Evolutionary conservation across 92 coral and sea anemone species (phyloP), one percentile per base, ranked within the genome.

Genomic region (Paragorgia papillata): DNA sequence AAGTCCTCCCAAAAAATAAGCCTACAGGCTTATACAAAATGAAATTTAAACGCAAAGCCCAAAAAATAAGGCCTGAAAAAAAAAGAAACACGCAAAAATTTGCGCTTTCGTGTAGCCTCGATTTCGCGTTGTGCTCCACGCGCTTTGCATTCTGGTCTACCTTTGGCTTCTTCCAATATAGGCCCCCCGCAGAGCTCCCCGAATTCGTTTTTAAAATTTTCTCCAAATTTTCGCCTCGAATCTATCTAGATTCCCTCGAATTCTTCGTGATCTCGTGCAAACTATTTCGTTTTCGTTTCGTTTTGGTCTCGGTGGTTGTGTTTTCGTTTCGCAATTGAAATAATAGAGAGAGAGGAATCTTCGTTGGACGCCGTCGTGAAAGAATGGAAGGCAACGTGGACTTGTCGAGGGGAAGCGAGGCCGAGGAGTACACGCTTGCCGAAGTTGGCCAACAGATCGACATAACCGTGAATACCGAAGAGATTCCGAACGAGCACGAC

Each of bases 401-500:
- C 18, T 33, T 55, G 57, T 26, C 78, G 78, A 53, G 64, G 20
- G 20, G 48, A 33, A 39, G 27, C 78, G 78, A 71, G 18, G 78
- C 19, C 78, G 78, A 71, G 18, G 78, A 55, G 43, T 55, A 30
- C 78, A n/a, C 78, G 78, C 31, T 55, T 21, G 64, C 62, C 48
- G 78, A 71, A 53, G 62, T 49, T 57, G 78, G 35, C 34, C 78
- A 95, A 79, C 99, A 95, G 85, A 95, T 95, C 96, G 96, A 96
- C 81, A 91, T 95, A 82, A 85, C 62, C 58, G 58, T 17, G 6
- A 51, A 51, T 22, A 51, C 98, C 99, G 99, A 95, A 73, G 91
- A 87, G 84, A 89, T 95, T 85, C 99, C 99, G 99, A 95, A 84
- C 59, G 99, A 87, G 82, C 99, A 95, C 97, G 99, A 95, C 28